Base-by-base conservation (phyloP, 2,888 invertebrate genomes). In the Tinea trinotella region DNA sequence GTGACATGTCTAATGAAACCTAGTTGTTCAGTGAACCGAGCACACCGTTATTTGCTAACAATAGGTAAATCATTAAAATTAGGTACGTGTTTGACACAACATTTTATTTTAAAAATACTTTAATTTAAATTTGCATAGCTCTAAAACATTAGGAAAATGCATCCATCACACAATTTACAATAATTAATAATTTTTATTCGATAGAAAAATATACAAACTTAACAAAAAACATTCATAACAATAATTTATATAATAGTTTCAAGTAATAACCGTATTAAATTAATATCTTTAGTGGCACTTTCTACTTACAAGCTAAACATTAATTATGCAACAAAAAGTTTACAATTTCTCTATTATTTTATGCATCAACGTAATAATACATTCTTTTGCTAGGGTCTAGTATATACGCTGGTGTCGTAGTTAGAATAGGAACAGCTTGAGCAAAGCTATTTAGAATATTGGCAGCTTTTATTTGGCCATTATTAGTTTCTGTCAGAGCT, bases 371-470 rank as follows among this genome's bases (percentile, higher is more conserved):
- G 57, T 83, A 87, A 61, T 82, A 87, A 63, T 87, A 87, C 78
- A 81, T 81, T 59, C 87, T 69, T 68, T 87, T 84, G 58, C 86
- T 84, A 20, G 87, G 87, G 61, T 87, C 85, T 63, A 83, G 63
- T 59, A 86, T 87, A 55, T 73, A 86, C 0, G 66, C 65, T 10
- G 80, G 76, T 0, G 79, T 77, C 1, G 76, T 79, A 0, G 83
- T 78, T 9, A 83, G 60, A 55, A 77, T 64, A 1, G 84, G 80
- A 3, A 71, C 73, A 10, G 76, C 80, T 60, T 76, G 74, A 7
- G 71, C 84, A 60, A 79, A 82, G 53, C 74, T 79, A 30, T 73
- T 78, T 1, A 86, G 62, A n/a, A 84, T 60, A 9, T 60, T 68
- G 1, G 80, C 78, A 7, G 81, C 70, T 55, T 65, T 76, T 24